These are phyloP conservation scores for Paramuricea clavata DNA, from an alignment of 92 coral and sea anemone species.

Conservation along the genomic window DNA sequence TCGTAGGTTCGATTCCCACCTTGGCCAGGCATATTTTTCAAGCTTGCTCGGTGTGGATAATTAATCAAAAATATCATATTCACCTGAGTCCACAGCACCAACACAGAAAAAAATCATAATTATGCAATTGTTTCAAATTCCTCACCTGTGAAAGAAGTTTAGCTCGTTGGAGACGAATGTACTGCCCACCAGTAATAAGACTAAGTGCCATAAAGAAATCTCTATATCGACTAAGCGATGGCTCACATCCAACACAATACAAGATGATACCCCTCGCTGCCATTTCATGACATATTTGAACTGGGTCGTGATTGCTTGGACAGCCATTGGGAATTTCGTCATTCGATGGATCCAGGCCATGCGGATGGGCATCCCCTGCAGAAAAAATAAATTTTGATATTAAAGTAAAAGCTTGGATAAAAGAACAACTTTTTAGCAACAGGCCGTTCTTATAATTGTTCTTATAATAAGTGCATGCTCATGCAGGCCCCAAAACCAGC, in stretches of 20 bases:
- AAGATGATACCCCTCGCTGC: conserved; percentile 85
- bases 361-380: conserved; percentile 97
- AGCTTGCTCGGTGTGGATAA: no score
- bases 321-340: conserved; percentile 94
- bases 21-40: no score
- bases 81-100: no score
- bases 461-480: no score
- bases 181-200: conserved; percentile 94
- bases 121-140: no score
- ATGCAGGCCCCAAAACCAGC: no score
- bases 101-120: no score
- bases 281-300: conserved; percentile 73
- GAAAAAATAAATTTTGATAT: background rate
- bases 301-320: conserved; percentile 82
- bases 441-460: no score
- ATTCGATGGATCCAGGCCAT: conserved; percentile 73
- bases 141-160: conserved; percentile 80
- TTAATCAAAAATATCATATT: no score
- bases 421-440: no score
- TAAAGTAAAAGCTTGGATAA: no score
- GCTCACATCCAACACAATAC: conserved; percentile 97
- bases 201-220: conserved; percentile 87
- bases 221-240: conserved; percentile 69
- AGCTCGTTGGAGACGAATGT: conserved; percentile 82
- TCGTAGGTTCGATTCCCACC: no score